phyloP scores from a whole-genome alignment of 2,888 invertebrate genomes.

The Melinaea menophilus region DNA sequence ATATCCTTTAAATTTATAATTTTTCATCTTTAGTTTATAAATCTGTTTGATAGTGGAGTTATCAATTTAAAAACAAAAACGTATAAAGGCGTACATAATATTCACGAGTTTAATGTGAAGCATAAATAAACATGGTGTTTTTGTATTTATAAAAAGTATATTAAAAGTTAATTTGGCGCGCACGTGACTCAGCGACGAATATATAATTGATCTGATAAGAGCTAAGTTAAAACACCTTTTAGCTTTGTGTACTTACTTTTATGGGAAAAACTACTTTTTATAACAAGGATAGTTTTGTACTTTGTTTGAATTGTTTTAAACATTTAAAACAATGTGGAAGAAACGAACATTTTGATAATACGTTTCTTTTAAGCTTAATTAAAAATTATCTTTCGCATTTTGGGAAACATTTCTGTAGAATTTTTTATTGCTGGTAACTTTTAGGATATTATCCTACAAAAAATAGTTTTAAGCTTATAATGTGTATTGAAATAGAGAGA shows the following conservation, averaged over 20 bases:
- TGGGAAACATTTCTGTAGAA: too few relatives aligned
- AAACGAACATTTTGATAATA: not conserved
- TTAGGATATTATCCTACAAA: too few relatives aligned
- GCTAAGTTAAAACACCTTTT: constrained; percentile 40
- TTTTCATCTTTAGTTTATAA: too few relatives aligned
- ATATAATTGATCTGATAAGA: constrained; percentile 45
- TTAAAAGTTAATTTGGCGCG: constrained; percentile 36
- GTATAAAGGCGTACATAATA: not conserved
- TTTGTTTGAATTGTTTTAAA: not conserved
- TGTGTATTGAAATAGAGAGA: too few relatives aligned
- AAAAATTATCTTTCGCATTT: too few relatives aligned
- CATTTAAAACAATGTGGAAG: not conserved
- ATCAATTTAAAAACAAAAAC: not conserved
- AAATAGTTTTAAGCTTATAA: too few relatives aligned
- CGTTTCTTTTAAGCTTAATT: too few relatives aligned
- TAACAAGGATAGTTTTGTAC: constrained; percentile 1
- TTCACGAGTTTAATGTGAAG: constrained; percentile 10
- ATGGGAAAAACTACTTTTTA: constrained; percentile 2
- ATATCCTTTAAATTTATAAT: too few relatives aligned
- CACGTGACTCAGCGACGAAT: constrained; percentile 31
- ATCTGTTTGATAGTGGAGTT: too few relatives aligned
- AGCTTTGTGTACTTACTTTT: constrained; percentile 17
- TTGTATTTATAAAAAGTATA: constrained; percentile 27
- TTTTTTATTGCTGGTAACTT: too few relatives aligned
- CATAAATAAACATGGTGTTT: constrained; percentile 22